These are phyloP conservation scores for Urocolius indicus DNA, from an alignment of 2,113 vertebrate species.

Conservation along the genomic window DNA sequence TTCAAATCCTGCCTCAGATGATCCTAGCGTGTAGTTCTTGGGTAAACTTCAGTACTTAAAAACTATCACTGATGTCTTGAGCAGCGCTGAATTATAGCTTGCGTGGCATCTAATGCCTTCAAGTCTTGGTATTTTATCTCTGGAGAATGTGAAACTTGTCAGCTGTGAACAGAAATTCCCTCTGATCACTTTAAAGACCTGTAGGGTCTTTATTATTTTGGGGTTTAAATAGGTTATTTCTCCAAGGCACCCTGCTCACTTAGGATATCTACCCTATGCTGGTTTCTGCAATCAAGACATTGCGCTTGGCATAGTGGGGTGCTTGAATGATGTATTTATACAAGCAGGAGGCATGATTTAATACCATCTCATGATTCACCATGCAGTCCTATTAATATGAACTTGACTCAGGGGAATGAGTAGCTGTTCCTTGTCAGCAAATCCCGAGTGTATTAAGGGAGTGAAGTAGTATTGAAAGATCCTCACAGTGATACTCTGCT, in stretches of 20 bases:
- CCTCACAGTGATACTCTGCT: constrained; percentile 5
- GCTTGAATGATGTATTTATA: constrained; percentile 42
- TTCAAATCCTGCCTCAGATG: not conserved
- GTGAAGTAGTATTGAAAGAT: constrained; percentile 49
- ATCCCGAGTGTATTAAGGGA: constrained; percentile 17
- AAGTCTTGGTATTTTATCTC: constrained; percentile 22
- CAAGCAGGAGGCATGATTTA: constrained; percentile 50
- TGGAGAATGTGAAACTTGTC: not conserved
- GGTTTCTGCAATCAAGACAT: constrained; percentile 19
- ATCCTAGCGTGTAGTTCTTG: not conserved
- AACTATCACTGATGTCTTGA: not conserved
- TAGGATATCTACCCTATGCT: not conserved
- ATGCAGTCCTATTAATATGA: constrained; percentile 48
- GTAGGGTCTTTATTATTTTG: constrained; percentile 12
- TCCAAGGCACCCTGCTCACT: constrained; percentile 2
- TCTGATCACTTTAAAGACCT: constrained; percentile 14
- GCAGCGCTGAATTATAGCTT: not conserved
- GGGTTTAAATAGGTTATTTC: not conserved
- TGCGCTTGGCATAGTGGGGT: constrained; percentile 12
- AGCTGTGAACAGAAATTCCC: constrained; percentile 18
- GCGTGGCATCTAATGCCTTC: not conserved
- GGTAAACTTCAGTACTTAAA: not conserved
- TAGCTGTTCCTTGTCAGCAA: constrained; percentile 57
- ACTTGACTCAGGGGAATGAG: constrained; percentile 43
- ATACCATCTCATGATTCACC: constrained; percentile 42